These are phyloP conservation scores for Tychaedon coryphoeus DNA, from an alignment of 2,113 vertebrate species.

Conservation along the genomic window DNA sequence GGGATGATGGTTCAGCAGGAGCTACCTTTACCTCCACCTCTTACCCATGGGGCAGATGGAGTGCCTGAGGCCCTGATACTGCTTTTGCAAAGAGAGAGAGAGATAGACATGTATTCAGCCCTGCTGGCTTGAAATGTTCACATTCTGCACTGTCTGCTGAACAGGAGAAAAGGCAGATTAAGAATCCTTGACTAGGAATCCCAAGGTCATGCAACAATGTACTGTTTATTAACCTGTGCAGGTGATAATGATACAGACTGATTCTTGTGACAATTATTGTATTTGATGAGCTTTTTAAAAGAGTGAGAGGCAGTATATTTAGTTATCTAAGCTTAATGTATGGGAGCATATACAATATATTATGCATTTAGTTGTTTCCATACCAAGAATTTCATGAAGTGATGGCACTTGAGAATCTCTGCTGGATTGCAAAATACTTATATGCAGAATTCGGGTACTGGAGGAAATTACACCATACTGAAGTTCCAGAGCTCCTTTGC, in stretches of 20 bases:
- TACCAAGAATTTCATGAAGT: neutral
- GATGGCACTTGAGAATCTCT: neutral
- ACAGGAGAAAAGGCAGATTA: neutral
- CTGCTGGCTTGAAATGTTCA: neutral
- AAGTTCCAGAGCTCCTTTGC: neutral
- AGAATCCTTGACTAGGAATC: neutral
- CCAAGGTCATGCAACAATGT: neutral
- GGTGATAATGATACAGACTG: neutral
- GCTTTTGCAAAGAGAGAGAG: neutral
- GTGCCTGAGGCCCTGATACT: neutral
- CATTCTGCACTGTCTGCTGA: neutral
- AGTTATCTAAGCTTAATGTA: neutral
- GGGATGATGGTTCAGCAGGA: neutral
- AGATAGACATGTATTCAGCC: neutral
- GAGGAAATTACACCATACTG: neutral
- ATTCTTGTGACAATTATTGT: neutral
- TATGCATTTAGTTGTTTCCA: neutral
- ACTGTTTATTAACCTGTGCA: neutral
- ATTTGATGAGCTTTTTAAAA: neutral
- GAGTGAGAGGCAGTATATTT: neutral
- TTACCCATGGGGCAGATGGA: neutral
- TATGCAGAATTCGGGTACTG: neutral
- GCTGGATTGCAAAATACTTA: neutral
- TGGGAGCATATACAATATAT: neutral
- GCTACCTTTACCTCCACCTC: neutral